These are phyloP conservation scores for Amyelois transitella DNA, from an alignment of 1,140 invertebrate species.

Conservation along the genomic window DNA sequence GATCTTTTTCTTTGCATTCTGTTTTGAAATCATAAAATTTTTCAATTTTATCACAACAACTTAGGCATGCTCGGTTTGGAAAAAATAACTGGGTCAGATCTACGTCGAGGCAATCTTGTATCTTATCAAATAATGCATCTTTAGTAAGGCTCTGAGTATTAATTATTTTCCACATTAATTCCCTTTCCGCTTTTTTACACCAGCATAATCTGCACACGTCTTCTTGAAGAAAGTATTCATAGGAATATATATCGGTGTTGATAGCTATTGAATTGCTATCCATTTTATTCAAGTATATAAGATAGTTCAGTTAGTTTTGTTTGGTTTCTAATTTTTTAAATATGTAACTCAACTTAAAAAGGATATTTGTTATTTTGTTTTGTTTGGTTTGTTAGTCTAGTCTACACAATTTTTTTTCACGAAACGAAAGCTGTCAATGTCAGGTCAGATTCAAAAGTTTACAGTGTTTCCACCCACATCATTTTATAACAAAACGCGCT, in stretches of 20 bases:
- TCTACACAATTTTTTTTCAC: no score
- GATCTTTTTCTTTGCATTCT: conserved; percentile 39
- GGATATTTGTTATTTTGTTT: no score
- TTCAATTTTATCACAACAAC: conserved; percentile 36
- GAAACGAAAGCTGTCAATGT: no score
- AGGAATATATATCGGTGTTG: conserved; percentile 31
- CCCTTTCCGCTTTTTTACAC: conserved; percentile 28
- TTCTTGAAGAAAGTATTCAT: conserved; percentile 49
- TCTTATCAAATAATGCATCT: conserved; percentile 30
- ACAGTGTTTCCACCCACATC: no score
- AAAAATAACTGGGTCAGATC: conserved; percentile 20
- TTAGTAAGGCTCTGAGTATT: conserved; percentile 11
- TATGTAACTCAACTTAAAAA: no score
- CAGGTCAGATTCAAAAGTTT: no score
- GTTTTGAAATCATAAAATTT: conserved; percentile 43
- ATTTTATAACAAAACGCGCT: no score
- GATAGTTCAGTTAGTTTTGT: no score
- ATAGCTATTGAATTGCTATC: not conserved
- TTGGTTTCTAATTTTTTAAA: no score
- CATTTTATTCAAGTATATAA: not conserved
- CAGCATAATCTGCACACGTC: conserved; percentile 55
- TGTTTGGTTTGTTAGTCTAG: no score
- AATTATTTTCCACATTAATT: conserved; percentile 17
- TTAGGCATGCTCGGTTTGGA: conserved; percentile 37
- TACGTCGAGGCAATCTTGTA: conserved; percentile 45